phyloP scores from a whole-genome alignment of 2,113 vertebrate genomes.

The Carassius auratus region DNA sequence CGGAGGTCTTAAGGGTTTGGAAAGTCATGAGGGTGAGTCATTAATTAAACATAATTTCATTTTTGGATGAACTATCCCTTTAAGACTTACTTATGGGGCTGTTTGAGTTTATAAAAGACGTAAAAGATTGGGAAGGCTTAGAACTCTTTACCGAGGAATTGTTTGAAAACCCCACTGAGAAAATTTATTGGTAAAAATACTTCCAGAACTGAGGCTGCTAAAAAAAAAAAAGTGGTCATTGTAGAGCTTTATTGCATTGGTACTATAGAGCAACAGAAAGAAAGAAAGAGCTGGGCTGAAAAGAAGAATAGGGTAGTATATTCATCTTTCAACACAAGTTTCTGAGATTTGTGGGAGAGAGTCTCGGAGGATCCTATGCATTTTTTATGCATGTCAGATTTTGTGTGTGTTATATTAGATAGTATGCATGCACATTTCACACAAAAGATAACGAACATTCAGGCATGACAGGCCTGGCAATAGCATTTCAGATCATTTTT shows the following conservation, averaged over 20 bases:
- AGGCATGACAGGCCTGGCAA: neutral
- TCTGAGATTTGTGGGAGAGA: neutral
- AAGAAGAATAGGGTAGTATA: neutral
- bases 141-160: neutral
- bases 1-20: too few relatives aligned
- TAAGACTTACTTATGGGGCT: neutral
- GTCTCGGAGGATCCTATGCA: neutral
- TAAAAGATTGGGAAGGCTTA: neutral
- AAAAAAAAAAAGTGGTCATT: neutral
- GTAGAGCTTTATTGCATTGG: slow-evolving; percentile 19
- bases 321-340: neutral
- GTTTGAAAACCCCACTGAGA: neutral
- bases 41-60: too few relatives aligned
- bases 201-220: neutral
- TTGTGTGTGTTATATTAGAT: neutral
- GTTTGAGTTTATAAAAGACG: neutral
- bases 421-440: neutral
- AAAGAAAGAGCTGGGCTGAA: neutral
- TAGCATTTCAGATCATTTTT: slow-evolving; percentile 28
- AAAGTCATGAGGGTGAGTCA: too few relatives aligned
- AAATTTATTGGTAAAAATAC: neutral
- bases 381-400: slow-evolving; percentile 35
- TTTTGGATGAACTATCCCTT: too few relatives aligned
- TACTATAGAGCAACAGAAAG: neutral
- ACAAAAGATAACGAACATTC: slow-evolving; percentile 13